Conservation (phyloP, 2,113 vertebrate species). For the Pygoscelis adeliae region DNA sequence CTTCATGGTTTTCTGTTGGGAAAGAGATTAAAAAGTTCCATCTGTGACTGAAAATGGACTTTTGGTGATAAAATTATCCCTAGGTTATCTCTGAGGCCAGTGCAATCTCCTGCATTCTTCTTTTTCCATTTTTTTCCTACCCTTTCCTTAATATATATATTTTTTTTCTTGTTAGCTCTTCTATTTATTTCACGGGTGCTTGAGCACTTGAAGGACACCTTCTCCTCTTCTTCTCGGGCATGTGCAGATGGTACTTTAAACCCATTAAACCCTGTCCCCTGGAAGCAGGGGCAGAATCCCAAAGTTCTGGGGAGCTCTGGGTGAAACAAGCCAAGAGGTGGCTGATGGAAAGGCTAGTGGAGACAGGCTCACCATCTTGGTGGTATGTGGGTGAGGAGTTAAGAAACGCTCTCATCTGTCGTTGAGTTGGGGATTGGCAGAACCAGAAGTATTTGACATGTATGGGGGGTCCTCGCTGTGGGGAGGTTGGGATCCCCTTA, state of each 20-base stretch:
- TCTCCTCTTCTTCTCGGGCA: background rate
- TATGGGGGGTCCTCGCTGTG: accelerated
- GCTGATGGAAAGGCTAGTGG: background rate
- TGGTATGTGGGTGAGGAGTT: background rate
- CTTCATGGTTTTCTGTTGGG: conserved; percentile 26
- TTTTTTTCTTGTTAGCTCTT: background rate
- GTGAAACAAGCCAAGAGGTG: background rate
- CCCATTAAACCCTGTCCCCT: background rate
- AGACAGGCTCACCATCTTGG: background rate
- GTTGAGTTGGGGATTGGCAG: background rate
- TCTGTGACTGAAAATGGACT: conserved; percentile 55
- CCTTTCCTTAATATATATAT: background rate
- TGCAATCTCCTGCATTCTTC: conserved; percentile 32
- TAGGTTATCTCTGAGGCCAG: conserved; percentile 53
- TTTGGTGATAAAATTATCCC: conserved; percentile 35
- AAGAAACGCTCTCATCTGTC: background rate
- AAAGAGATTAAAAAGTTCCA: conserved; percentile 29
- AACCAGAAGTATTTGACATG: background rate
- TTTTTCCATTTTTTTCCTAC: background rate
- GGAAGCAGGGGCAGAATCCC: background rate
- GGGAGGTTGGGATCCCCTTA: background rate
- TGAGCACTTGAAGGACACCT: background rate
- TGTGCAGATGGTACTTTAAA: background rate
- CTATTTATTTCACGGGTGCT: conserved; percentile 37
- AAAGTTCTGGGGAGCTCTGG: background rate